Evolutionary conservation across 2,113 vertebrate genomes (phyloP), one percentile per base, ranked within the genome.

Genomic region (Pelmatolapia mariae): DNA sequence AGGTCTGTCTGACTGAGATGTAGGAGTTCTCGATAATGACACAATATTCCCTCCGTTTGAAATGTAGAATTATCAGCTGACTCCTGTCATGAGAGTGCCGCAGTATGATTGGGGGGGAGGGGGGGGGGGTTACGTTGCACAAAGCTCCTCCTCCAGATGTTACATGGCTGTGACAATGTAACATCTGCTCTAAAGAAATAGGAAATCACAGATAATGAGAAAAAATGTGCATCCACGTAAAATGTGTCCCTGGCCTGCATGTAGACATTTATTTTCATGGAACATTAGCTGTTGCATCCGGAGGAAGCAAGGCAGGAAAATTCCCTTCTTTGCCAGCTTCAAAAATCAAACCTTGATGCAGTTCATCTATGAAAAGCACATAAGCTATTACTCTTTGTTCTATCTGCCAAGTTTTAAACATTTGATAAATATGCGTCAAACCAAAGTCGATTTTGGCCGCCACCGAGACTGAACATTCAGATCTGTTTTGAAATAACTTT

Each of bases 401-500:
- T 18, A 40, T 76, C 54, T 82, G 82, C 57, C 38, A 16, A 15
- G 2, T 50, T 89, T 83, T 53, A 68, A 66, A 82, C 59, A 61
- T 91, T 78, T 86, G 81, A 89, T 91, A 82, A 91, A 91, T 86
- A 59, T 78, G 56, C 71, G 52, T 83, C 47, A 78, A 68, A 43
- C 24, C 13, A 53, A 79, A 83, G 71, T 91, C 7, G 22, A 91
- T 91, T 78, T 8, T 56, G 2, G 22, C 80, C 8, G 36, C 84
- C 36, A 82, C 29, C 9, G 31, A 38, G 22, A 81, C 80, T 26
- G 45, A 91, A 84, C 89, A 80, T 57, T 86, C 36, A 59, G 5
- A 83, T 91, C 73, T 79, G 50, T 76, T 90, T 85, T 78, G 73
- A 85, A 79, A 86, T 89, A 3, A 83, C 82, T 82, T 86, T 33